Percentiles rank a stretch among this genome's conserved stretches.
Evolutionary conservation across 2,113 vertebrate genomes (phyloP).

Genomic region (Triplophysa rosa): DNA sequence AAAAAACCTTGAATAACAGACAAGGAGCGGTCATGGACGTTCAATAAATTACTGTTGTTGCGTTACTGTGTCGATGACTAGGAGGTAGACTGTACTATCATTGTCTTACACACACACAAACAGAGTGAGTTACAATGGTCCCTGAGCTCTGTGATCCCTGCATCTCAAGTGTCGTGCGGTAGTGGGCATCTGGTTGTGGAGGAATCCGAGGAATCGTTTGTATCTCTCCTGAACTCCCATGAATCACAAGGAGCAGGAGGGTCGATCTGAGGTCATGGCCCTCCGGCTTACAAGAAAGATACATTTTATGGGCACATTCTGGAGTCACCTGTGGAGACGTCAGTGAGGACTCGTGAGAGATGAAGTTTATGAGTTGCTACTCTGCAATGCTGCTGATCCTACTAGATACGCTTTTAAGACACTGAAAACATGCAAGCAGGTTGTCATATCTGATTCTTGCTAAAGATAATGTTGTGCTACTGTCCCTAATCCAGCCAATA

Average conservation of each 20-base stretch:
- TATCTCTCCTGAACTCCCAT: slow-evolving; percentile 45
- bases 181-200: not conserved
- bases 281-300: slow-evolving; percentile 42
- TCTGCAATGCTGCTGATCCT: not conserved
- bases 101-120: slow-evolving; percentile 33
- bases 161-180: slow-evolving; percentile 44
- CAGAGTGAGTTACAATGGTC: slow-evolving; percentile 38
- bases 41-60: not conserved
- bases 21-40: not conserved
- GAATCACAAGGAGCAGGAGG: slow-evolving; percentile 33
- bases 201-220: slow-evolving; percentile 50
- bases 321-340: slow-evolving; percentile 46
- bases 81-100: not conserved
- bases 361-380: slow-evolving; percentile 27
- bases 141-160: slow-evolving; percentile 19
- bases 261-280: slow-evolving; percentile 27
- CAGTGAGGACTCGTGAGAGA: slow-evolving; percentile 40
- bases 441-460: not conserved
- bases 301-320: slow-evolving; percentile 43
- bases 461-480: too few relatives aligned
- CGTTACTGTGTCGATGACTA: not conserved
- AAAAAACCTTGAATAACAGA: not conserved
- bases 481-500: too few relatives aligned
- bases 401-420: not conserved
- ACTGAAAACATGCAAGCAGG: not conserved